Evolutionary conservation across 2,888 invertebrate genomes (phyloP).

Genomic region (Apodemia duryi): DNA sequence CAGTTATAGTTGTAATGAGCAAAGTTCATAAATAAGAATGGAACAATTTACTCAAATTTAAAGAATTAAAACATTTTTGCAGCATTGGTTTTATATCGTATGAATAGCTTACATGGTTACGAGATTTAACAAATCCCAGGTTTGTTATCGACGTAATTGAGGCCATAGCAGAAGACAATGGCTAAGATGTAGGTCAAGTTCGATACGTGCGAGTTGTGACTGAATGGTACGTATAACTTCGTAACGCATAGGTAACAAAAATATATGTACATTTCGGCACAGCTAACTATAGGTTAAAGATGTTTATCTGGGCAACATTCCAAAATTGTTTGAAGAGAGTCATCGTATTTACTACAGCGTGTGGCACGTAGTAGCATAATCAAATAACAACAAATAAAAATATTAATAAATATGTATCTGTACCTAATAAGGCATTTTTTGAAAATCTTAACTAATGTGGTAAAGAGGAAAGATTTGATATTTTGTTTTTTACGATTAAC

Average conservation of each 20-base stretch:
- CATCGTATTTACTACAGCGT: background rate
- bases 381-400: constrained; percentile 3
- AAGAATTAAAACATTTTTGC: too few species aligned
- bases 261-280: background rate
- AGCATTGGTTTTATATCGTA: background rate
- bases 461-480: too few species aligned
- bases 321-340: constrained; percentile 3
- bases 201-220: constrained; percentile 41
- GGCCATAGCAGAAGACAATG: constrained; percentile 61
- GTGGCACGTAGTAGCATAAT: background rate
- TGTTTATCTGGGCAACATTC: constrained; percentile 1
- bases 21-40: too few species aligned
- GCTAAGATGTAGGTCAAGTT: constrained; percentile 72
- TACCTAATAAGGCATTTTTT: too few species aligned
- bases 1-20: too few species aligned
- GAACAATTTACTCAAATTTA: too few species aligned
- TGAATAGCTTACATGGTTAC: constrained; percentile 33
- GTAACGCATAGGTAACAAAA: constrained; percentile 43
- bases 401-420: too few species aligned
- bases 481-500: too few species aligned
- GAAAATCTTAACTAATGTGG: too few species aligned
- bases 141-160: constrained; percentile 40
- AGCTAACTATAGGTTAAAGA: background rate
- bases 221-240: constrained; percentile 41
- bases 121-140: constrained; percentile 34